A percentile compares a stretch with the other conserved stretches of the same genome.
Evolutionary conservation across 2,888 invertebrate species (phyloP).

Genomic region (Mamestra brassicae): DNA sequence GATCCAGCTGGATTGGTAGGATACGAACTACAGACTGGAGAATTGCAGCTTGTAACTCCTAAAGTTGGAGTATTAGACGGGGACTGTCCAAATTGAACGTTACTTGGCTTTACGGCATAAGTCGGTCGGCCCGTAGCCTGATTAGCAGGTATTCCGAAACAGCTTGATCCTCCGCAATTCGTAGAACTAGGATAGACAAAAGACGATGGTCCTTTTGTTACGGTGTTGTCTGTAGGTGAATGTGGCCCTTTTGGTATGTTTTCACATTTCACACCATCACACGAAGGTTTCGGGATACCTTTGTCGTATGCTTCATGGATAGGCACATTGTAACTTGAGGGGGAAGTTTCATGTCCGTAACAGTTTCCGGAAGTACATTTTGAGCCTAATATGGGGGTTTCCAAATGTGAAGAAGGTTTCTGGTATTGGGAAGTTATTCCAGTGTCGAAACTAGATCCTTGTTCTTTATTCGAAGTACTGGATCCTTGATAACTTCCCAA

Average conservation of each 20-base stretch:
- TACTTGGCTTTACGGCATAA: constrained; percentile 15
- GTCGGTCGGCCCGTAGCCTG: constrained; percentile 25
- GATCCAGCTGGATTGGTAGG: constrained; percentile 21
- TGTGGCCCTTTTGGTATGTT: constrained; percentile 42
- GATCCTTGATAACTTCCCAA: constrained; percentile 64
- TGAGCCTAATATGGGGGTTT: constrained; percentile 75
- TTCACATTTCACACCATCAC: constrained; percentile 57
- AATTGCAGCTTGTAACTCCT: constrained; percentile 22
- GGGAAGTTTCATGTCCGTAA: constrained; percentile 43
- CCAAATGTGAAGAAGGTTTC: constrained; percentile 76
- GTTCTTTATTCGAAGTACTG: constrained; percentile 57
- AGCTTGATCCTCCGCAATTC: constrained; percentile 55
- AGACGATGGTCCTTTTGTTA: constrained; percentile 27
- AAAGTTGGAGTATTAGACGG: constrained; percentile 20
- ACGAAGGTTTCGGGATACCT: constrained; percentile 39
- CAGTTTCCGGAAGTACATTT: constrained; percentile 69
- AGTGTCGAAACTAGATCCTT: constrained; percentile 40
- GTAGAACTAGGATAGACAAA: constrained; percentile 24
- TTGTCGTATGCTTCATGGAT: constrained; percentile 50
- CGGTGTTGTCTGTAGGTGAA: constrained; percentile 25
- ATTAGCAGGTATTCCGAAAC: constrained; percentile 31
- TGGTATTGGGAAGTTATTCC: constrained; percentile 58
- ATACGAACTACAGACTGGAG: constrained; percentile 36
- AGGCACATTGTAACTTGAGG: constrained; percentile 63
- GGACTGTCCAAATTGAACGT: constrained; percentile 31